phyloP scores from a whole-genome alignment of 1,140 invertebrate species.

The Lamellibrachia luymesi region DNA sequence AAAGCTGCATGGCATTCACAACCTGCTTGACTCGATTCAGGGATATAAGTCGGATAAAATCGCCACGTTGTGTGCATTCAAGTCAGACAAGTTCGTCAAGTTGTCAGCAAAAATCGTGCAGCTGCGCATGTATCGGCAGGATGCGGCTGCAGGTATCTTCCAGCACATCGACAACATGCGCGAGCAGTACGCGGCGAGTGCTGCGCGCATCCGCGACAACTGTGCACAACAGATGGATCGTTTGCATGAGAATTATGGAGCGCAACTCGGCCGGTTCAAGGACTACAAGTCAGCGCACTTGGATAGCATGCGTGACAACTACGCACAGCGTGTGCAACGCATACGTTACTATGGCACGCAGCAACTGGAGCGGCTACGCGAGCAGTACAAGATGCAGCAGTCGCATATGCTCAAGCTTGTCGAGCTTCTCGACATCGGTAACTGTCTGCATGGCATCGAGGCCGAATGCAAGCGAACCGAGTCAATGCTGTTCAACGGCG shows the following conservation, averaged over 20 bases:
- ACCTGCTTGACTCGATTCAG: conserved; percentile 38
- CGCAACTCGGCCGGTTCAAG: conserved; percentile 61
- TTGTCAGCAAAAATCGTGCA: conserved; percentile 64
- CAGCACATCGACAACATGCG: conserved; percentile 79
- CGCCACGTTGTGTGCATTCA: conserved; percentile 20
- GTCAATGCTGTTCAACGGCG: conserved; percentile 60
- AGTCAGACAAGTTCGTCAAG: conserved; percentile 23
- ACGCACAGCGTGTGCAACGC: conserved; percentile 89
- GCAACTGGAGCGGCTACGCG: conserved; percentile 81
- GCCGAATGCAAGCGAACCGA: conserved; percentile 76
- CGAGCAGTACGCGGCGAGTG: conserved; percentile 89
- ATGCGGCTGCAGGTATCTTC: conserved; percentile 39
- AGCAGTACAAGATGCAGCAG: conserved; percentile 85
- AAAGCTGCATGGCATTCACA: conserved; percentile 33
- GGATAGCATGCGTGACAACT: conserved; percentile 90
- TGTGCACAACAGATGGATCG: conserved; percentile 89
- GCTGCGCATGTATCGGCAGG: conserved; percentile 28
- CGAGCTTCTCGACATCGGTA: conserved; percentile 92
- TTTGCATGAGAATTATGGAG: conserved; percentile 86
- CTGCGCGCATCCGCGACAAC: conserved; percentile 86
- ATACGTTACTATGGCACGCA: conserved; percentile 91
- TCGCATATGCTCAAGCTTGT: conserved; percentile 90
- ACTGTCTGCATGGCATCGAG: conserved; percentile 73
- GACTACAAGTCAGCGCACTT: conserved; percentile 67
- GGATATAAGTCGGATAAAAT: conserved; percentile 43